Percentiles rank a stretch among this genome's conserved stretches.
phyloP scores from a whole-genome alignment of 37 sponge, comb jelly and placozoan genomes.

The Chondrilla cf. caribensis region DNA sequence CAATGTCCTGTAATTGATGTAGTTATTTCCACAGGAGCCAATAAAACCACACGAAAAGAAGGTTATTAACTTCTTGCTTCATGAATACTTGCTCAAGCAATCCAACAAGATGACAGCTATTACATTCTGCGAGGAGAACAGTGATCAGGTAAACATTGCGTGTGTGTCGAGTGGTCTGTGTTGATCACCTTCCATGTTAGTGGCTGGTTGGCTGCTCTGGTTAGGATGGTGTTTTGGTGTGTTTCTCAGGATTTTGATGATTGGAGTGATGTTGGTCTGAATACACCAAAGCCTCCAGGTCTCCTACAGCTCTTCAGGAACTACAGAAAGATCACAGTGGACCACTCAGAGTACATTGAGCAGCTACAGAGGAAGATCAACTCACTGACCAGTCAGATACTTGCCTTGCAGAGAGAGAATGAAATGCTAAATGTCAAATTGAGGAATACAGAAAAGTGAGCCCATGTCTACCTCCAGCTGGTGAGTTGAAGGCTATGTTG shows the following conservation, averaged over 20 bases:
- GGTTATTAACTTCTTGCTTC: conserved; percentile 85
- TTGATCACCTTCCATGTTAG: neutral
- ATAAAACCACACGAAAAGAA: conserved; percentile 89
- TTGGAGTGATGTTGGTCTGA: conserved; percentile 96
- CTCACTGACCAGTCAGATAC: conserved; percentile 17
- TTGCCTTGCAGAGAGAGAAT: conserved; percentile 84
- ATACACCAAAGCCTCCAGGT: conserved; percentile 87
- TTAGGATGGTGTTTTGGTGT: neutral
- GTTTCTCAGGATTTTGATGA: conserved; percentile 85
- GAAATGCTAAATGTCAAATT: conserved; percentile 45
- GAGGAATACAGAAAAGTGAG: conserved; percentile 15
- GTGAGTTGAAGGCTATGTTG: no score
- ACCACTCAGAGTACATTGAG: conserved; percentile 37
- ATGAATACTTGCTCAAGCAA: conserved; percentile 83
- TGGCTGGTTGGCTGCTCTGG: no score
- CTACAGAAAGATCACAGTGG: conserved; percentile 55
- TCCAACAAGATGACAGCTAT: conserved; percentile 81
- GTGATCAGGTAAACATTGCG: conserved; percentile 63
- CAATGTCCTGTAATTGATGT: no score
- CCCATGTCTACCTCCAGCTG: neutral
- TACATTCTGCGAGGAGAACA: conserved; percentile 89
- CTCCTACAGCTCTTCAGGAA: conserved; percentile 78
- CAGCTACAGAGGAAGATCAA: conserved; percentile 39
- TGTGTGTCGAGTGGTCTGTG: no score
- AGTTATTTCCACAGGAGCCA: conserved; percentile 54